These are phyloP conservation scores for Columba guinea DNA, from an alignment of 2,797 vertebrate genomes.

Conservation along the genomic window DNA sequence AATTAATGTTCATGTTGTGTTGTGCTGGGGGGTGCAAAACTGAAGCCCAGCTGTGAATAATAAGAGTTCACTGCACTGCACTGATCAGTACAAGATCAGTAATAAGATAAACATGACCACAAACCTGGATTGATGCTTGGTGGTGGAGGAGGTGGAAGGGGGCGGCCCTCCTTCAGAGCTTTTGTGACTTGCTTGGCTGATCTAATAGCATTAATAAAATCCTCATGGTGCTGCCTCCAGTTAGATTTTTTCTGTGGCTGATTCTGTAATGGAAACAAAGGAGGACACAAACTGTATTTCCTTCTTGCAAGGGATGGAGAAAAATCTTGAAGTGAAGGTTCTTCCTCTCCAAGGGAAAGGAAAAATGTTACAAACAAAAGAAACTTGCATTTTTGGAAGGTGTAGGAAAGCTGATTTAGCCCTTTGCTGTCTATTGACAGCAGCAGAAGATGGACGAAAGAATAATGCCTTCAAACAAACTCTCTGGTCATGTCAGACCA, in stretches of 20 bases:
- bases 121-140: conserved; percentile 62
- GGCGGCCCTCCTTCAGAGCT: conserved; percentile 52
- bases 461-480: background rate
- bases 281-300: background rate
- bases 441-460: background rate
- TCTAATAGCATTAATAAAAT: conserved; percentile 59
- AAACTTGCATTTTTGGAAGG: background rate
- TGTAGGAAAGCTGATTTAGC: background rate
- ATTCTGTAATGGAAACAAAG: conserved; percentile 28
- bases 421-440: background rate
- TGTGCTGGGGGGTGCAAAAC: background rate
- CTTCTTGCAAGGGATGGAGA: background rate
- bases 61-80: background rate
- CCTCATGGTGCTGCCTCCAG: conserved; percentile 70
- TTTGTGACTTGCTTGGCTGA: conserved; percentile 52
- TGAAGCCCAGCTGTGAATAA: background rate
- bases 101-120: background rate
- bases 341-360: background rate
- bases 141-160: conserved; percentile 43
- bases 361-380: background rate
- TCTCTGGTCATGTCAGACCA: background rate
- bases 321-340: background rate
- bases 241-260: conserved; percentile 60
- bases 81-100: background rate
- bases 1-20: background rate